A percentile compares a stretch with the other conserved stretches of the same genome.
Conservation (phyloP, 2,113 vertebrate species). For the Cranoglanis bouderius region DNA sequence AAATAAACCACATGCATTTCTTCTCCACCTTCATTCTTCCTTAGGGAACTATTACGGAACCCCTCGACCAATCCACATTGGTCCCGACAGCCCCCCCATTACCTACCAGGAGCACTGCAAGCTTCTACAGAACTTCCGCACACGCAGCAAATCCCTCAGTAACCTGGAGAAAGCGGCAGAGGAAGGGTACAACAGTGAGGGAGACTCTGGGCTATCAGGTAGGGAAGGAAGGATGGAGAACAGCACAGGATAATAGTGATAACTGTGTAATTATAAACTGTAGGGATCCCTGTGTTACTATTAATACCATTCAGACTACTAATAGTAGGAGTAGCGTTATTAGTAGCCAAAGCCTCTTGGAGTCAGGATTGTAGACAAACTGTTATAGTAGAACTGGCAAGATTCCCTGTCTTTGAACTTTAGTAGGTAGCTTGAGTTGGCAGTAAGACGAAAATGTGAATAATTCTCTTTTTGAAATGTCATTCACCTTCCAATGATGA, state of each 20-base stretch:
- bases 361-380: background rate
- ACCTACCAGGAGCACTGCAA: slow-evolving; percentile 80
- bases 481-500: background rate
- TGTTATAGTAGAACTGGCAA: background rate
- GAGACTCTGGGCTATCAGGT: slow-evolving; percentile 73
- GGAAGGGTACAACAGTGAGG: slow-evolving; percentile 71
- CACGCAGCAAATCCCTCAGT: slow-evolving; percentile 79
- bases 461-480: background rate
- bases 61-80: slow-evolving; percentile 76
- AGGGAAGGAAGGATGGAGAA: background rate
- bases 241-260: background rate
- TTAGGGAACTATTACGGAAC: slow-evolving; percentile 81
- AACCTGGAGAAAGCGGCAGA: slow-evolving; percentile 76
- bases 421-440: background rate
- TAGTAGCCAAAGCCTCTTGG: background rate
- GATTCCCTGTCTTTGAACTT: background rate
- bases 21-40: slow-evolving; percentile 7
- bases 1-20: background rate
- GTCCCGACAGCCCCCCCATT: slow-evolving; percentile 75
- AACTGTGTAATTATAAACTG: background rate
- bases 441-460: no score
- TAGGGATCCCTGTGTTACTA: background rate
- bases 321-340: background rate
- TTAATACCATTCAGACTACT: background rate
- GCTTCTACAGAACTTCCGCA: slow-evolving; percentile 77